Base-by-base conservation (phyloP, 2,797 vertebrate species). In the Chelon auratus region DNA sequence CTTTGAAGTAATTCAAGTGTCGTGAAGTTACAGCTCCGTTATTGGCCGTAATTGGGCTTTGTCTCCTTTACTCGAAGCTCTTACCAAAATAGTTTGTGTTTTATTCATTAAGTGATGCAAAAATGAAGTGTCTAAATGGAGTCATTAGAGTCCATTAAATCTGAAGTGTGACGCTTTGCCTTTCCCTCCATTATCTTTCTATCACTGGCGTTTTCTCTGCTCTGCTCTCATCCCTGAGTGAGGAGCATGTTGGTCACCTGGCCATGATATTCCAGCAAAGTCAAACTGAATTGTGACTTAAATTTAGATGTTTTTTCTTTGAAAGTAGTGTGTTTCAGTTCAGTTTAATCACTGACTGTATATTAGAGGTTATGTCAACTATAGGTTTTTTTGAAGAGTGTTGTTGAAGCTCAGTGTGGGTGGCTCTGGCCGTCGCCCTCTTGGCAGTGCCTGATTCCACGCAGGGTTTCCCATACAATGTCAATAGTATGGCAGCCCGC, bases 121-220 rank as follows among this genome's bases (percentile, higher is more conserved):
- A 33, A 89, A 83, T 91, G 72, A 87, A 90, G 86, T 80, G 80
- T 80, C 75, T 82, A 87, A 92, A 89, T 89, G 78, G 83, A 87
- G 72, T 87, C 83, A 86, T 90, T 89, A 86, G 75, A 73, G 67
- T 69, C 87, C 83, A 92, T 93, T 92, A 92, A 81, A 81, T 82
- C 62, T 87, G 72, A 85, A 90, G 87, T 86, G 75, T 77, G 61
- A 84, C n/a, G 65, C 67, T 74, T 76, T 78, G 75, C 62, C 68
- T 68, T 77, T 68, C n/a, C 5, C 45, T 26, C 61, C 65, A 85
- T 87, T 83, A 80, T 84, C 71, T 68, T 57, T 80, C 64, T 69
- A 62, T 83, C 37, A 3, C 39, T 4, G 73, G 75, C 66, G 57
- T 48, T 57, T 81, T 62, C 69, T 68, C 24, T 26, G 24, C 39